Evolutionary conservation across 2,797 vertebrate species (phyloP), one percentile per base, ranked within the genome.

Genomic region (Pseudochromis fuscus): DNA sequence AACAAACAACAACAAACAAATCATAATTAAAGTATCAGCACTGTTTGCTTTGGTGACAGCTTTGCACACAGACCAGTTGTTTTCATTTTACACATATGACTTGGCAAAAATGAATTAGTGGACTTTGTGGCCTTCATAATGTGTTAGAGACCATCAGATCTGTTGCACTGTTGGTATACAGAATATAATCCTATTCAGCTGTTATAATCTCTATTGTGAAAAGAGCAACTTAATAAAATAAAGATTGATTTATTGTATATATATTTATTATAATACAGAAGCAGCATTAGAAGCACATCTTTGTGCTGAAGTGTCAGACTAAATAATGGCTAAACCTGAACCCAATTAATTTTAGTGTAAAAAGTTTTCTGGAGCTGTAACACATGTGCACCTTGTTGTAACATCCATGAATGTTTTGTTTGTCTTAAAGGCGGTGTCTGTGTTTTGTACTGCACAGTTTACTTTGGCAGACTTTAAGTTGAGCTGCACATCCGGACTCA

Each of bases 381-480:
- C n/a, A n/a, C 3, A 7, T 51, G 49, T 28, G 16, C n/a, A n/a
- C 3, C 27, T 38, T 35, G 15, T 35, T 48, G 18, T 27, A 28
- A 28, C 6, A 10, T 23, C 40, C 8, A 19, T 52, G 18, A 55
- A 59, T 48, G 19, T n/a, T 42, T 19, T 42, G 46, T 83, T 72
- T 81, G 67, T 61, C 18, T 70, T 62, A 33, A 59, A 66, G 75
- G 80, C 50, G 18, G 56, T 10, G 48, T 38, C 60, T 27, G 21
- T 38, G 49, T 48, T 38, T 58, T 3, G 38, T 45, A 12, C 44
- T 67, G 7, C 67, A 15, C n/a, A 38, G 61, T 83, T 78, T 79
- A 51, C 58, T 68, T 68, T 73, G 55, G 70, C 70, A 66, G 3
- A 42, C 67, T 73, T 72, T 44, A 24, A 58, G 38, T 27, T 48